Evolutionary conservation across 1,140 invertebrate genomes (phyloP), one percentile per base, ranked within the genome.

Genomic region (Andrena cerasifolii): DNA sequence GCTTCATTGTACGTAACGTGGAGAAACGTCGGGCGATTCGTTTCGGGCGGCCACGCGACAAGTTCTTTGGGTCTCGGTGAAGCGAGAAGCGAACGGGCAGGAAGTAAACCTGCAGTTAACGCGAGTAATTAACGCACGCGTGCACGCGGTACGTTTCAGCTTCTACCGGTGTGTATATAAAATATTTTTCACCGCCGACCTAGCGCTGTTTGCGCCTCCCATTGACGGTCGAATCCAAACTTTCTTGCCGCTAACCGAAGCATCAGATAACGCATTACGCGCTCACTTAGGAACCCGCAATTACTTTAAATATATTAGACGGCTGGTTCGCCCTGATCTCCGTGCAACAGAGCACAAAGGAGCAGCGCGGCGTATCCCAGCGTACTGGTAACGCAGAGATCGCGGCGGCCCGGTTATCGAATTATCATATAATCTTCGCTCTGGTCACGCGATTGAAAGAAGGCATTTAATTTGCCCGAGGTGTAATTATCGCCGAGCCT

Each of bases 101-200:
- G 54, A 61, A 70, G 54, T 70, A 59, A 70, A 51, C 58, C 54
- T 51, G 66, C 54, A 53, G 33, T 70, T 77, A 61, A 47, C 8
- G 66, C 66, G 54, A 51, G 66, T 70, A 70, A 77, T 77, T 70
- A 70, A 70, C 43, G 53, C 56, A 14, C 49, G 18, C 43, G 40
- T 6, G 12, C 8, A 14, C 16, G 24, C 21, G n/a, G 31, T 40
- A 33, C 14, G 59, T 76, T 59, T 36, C 6, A 24, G 4, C n/a
- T n/a, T 36, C 24, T 8, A 24, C 24, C 31, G 31, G 36, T 36
- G 53, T 18, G n/a, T 1, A 10, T n/a, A n/a, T n/a, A 43, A 54
- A 36, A 33, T 26, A 18, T 40, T 65, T 53, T 47, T 14, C n/a
- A n/a, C n/a, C n/a, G n/a, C 54, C 61, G 43, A 24, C 40, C 28